Conservation (phyloP, 2,888 invertebrate species). For the Acrobeloides nanus region DNA sequence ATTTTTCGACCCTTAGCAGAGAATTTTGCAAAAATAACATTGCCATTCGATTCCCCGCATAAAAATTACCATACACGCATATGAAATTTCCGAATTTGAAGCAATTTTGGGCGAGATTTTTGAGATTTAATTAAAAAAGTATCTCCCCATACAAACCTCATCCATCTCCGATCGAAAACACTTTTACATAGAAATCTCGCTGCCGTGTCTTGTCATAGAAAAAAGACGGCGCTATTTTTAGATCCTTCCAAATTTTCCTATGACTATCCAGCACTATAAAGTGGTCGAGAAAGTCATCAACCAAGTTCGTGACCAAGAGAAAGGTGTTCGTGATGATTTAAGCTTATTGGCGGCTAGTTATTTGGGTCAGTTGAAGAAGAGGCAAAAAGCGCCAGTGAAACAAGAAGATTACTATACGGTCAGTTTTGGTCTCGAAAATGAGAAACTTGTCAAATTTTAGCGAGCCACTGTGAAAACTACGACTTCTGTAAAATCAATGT, state of each 20-base stretch:
- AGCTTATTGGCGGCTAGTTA: slow-evolving; percentile 45
- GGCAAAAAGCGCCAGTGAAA: too few relatives aligned
- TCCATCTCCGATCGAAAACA: too few relatives aligned
- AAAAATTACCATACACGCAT: too few relatives aligned
- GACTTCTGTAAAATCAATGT: slow-evolving; percentile 8
- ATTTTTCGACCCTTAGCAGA: too few relatives aligned
- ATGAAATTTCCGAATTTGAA: too few relatives aligned
- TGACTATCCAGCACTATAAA: slow-evolving; percentile 14
- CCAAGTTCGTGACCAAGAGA: slow-evolving; percentile 38
- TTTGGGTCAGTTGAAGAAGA: slow-evolving; percentile 32
- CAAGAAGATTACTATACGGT: background rate
- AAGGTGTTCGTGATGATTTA: slow-evolving; percentile 42
- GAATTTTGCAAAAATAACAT: too few relatives aligned
- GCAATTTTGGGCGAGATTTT: too few relatives aligned
- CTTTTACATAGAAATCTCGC: too few relatives aligned
- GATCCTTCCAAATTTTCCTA: slow-evolving; percentile 30
- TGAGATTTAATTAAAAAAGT: too few relatives aligned
- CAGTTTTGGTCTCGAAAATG: background rate
- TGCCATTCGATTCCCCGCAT: too few relatives aligned
- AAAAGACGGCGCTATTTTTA: slow-evolving; percentile 7
- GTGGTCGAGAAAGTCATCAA: slow-evolving; percentile 19
- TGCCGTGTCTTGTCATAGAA: too few relatives aligned
- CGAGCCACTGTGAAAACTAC: background rate
- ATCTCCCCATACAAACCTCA: too few relatives aligned
- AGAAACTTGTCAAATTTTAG: background rate